Conservation (phyloP, 1,140 invertebrate genomes). For the Eupristina koningsbergeri region DNA sequence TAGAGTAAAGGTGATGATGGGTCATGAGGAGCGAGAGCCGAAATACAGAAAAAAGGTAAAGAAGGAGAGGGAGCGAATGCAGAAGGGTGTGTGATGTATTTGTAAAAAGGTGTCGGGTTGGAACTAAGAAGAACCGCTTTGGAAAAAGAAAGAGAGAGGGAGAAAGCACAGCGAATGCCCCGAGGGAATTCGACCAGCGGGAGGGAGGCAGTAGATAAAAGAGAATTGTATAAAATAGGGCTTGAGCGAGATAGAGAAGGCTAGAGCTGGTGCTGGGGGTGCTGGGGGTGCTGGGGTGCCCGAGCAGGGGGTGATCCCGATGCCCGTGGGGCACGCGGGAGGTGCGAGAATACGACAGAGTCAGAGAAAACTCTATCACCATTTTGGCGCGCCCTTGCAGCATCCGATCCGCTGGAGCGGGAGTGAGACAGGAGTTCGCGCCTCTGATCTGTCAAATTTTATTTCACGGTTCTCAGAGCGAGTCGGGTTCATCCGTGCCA, state of each 20-base stretch:
- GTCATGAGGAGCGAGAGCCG: background rate
- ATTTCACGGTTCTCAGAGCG: constrained; percentile 69
- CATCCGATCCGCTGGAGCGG: constrained; percentile 23
- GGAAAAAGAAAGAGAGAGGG: constrained; percentile 50
- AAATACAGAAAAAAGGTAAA: background rate
- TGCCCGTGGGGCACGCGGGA: constrained; percentile 66
- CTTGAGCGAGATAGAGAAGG: constrained; percentile 53
- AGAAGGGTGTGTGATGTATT: constrained; percentile 72
- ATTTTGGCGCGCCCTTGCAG: constrained; percentile 31
- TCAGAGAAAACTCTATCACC: constrained; percentile 9
- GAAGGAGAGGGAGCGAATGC: constrained; percentile 44
- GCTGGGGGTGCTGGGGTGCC: constrained; percentile 40
- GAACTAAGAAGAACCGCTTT: constrained; percentile 68
- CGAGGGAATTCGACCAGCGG: constrained; percentile 65
- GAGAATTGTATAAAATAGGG: constrained; percentile 73
- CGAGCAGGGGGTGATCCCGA: constrained; percentile 37
- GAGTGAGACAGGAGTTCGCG: constrained; percentile 55
- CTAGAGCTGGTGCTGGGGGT: constrained; percentile 40
- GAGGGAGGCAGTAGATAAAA: constrained; percentile 70
- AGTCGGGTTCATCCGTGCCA: constrained; percentile 50
- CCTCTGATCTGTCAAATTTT: constrained; percentile 73
- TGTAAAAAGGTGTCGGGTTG: constrained; percentile 74
- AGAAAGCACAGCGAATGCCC: constrained; percentile 55
- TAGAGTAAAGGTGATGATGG: constrained; percentile 14
- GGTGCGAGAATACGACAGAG: constrained; percentile 57